Conservation (phyloP, 2,888 invertebrate genomes). For the Aspidapion aeneum region DNA sequence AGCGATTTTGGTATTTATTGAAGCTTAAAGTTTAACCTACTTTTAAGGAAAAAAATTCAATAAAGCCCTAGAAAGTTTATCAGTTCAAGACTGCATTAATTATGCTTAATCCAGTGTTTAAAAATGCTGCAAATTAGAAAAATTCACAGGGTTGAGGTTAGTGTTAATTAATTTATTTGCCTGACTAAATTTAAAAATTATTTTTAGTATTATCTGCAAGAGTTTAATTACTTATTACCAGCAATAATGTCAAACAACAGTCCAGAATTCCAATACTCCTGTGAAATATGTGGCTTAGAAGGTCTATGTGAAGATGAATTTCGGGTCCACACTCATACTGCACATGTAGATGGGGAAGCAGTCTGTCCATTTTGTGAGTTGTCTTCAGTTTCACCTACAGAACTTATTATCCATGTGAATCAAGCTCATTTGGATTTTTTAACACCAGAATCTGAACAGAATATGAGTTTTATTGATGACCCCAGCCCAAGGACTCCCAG, state of each 20-base stretch:
- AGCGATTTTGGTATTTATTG: too few relatives aligned
- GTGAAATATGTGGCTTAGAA: slow-evolving; percentile 84
- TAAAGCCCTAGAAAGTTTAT: too few relatives aligned
- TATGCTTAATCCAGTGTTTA: too few relatives aligned
- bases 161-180: too few relatives aligned
- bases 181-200: too few relatives aligned
- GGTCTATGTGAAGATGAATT: slow-evolving; percentile 76
- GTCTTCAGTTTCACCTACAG: slow-evolving; percentile 66
- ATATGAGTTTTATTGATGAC: slow-evolving; percentile 76
- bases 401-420: slow-evolving; percentile 76
- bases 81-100: too few relatives aligned
- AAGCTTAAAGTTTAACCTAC: too few relatives aligned
- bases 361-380: slow-evolving; percentile 83
- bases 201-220: too few relatives aligned
- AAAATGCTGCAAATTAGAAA: too few relatives aligned
- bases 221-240: too few relatives aligned
- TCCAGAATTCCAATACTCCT: slow-evolving; percentile 60
- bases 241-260: slow-evolving; percentile 55
- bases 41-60: too few relatives aligned
- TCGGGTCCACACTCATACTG: slow-evolving; percentile 72
- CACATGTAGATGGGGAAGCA: slow-evolving; percentile 74
- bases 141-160: too few relatives aligned
- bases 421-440: slow-evolving; percentile 80
- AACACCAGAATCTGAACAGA: slow-evolving; percentile 69
- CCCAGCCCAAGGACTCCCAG: slow-evolving; percentile 45